These are phyloP conservation scores for Nemapogon koenigi DNA, from an alignment of 2,888 invertebrate species.

Conservation along the genomic window DNA sequence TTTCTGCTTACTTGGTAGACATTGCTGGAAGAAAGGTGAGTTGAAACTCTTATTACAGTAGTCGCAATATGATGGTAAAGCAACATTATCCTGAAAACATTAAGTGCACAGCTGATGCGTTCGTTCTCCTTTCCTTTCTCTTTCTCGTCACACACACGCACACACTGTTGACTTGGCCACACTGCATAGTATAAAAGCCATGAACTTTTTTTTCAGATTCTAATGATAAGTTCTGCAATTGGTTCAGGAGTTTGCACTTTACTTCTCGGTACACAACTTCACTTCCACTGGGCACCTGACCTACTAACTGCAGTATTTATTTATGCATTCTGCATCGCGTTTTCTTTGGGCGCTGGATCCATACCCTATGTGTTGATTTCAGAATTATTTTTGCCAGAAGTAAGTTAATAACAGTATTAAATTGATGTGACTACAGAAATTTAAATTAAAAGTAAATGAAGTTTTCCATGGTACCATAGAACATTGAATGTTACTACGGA, in stretches of 20 bases:
- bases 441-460: too few relatives aligned
- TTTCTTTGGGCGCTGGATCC: conserved; percentile 32
- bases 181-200: not conserved
- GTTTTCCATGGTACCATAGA: too few relatives aligned
- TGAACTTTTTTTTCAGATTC: conserved; percentile 23
- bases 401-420: conserved; percentile 14
- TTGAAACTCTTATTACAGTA: too few relatives aligned
- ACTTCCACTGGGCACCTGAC: conserved; percentile 32
- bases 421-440: not conserved
- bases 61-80: too few relatives aligned
- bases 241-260: conserved; percentile 25
- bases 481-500: too few relatives aligned
- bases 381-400: conserved; percentile 42
- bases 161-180: conserved; percentile 4
- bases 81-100: too few relatives aligned
- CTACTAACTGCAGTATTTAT: conserved; percentile 29
- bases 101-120: not conserved
- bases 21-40: conserved; percentile 35
- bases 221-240: conserved; percentile 30
- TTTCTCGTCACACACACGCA: conserved; percentile 1
- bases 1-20: conserved; percentile 36
- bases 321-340: conserved; percentile 26
- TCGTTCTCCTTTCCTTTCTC: conserved; percentile 1
- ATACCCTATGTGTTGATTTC: conserved; percentile 32
- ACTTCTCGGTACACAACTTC: conserved; percentile 31